Evolutionary conservation across 37 sponge, comb jelly and placozoan species (phyloP).

Genomic region (Tethya wilhelma): DNA sequence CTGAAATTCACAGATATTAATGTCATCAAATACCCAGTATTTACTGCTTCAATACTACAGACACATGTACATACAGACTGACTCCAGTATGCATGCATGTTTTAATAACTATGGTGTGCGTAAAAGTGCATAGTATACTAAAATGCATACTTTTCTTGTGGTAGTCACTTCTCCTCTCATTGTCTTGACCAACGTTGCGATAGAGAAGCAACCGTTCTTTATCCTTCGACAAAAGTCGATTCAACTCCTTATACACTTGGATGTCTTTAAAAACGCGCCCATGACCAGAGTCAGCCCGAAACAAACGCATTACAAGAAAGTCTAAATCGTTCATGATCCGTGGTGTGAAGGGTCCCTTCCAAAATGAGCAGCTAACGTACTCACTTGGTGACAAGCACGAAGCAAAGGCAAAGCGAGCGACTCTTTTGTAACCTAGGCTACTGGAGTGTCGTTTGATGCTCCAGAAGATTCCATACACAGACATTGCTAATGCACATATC

Average conservation of each 20-base stretch:
- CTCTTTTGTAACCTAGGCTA: slow-evolving; percentile 31
- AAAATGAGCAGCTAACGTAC: neutral
- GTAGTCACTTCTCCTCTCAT: neutral
- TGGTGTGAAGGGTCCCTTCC: slow-evolving; percentile 10
- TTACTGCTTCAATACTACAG: too few relatives aligned
- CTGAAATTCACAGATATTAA: too few relatives aligned
- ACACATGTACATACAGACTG: too few relatives aligned
- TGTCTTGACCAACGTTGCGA: neutral
- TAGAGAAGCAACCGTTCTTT: slow-evolving; percentile 5
- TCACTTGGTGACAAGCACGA: slow-evolving; percentile 45
- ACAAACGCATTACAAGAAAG: slow-evolving; percentile 44
- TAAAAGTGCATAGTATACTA: too few relatives aligned
- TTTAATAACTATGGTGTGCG: too few relatives aligned
- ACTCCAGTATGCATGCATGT: too few relatives aligned
- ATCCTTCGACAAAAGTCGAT: neutral
- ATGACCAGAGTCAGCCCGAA: slow-evolving; percentile 54
- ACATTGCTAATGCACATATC: neutral
- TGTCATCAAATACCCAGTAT: too few relatives aligned
- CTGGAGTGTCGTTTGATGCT: slow-evolving; percentile 35
- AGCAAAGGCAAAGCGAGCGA: slow-evolving; percentile 36
- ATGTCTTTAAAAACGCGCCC: slow-evolving; percentile 52
- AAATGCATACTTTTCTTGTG: too few relatives aligned
- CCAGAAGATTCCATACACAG: slow-evolving; percentile 34
- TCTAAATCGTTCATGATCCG: slow-evolving; percentile 51
- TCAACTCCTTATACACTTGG: slow-evolving; percentile 25